A percentile compares a stretch with the other conserved stretches of the same genome.
Evolutionary conservation across 1,140 invertebrate genomes (phyloP).

Genomic region (Trypoxylus dichotomus): DNA sequence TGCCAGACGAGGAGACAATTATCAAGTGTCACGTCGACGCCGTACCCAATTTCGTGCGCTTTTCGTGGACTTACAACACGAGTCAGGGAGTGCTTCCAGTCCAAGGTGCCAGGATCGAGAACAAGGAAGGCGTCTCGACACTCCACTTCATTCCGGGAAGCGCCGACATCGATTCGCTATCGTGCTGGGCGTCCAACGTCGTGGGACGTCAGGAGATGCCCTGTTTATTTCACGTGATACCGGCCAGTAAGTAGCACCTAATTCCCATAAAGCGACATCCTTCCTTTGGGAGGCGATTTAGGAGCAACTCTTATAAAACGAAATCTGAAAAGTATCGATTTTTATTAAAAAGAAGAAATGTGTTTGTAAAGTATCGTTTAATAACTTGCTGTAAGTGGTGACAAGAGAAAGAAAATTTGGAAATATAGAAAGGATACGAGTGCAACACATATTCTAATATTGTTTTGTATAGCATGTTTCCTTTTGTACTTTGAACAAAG

Average conservation of each 20-base stretch:
- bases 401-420: too few species aligned
- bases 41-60: slow-evolving; percentile 69
- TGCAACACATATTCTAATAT: too few species aligned
- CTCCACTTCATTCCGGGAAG: slow-evolving; percentile 65
- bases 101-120: slow-evolving; percentile 60
- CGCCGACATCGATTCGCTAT: slow-evolving; percentile 77
- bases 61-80: slow-evolving; percentile 81
- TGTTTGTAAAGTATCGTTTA: too few species aligned
- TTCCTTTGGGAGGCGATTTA: too few species aligned
- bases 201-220: slow-evolving; percentile 78
- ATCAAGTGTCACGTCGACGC: slow-evolving; percentile 82
- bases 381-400: too few species aligned
- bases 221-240: slow-evolving; percentile 79
- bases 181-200: slow-evolving; percentile 84
- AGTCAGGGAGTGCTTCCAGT: slow-evolving; percentile 71
- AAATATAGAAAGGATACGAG: too few species aligned
- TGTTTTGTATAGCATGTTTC: too few species aligned
- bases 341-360: too few species aligned
- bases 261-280: too few species aligned
- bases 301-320: too few species aligned
- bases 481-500: too few species aligned
- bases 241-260: slow-evolving; percentile 68
- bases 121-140: slow-evolving; percentile 68
- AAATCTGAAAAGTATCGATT: too few species aligned
- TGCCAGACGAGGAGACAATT: slow-evolving; percentile 63